Evolutionary conservation across 2,797 vertebrate genomes (phyloP).

Genomic region (Sebastes itinus): DNA sequence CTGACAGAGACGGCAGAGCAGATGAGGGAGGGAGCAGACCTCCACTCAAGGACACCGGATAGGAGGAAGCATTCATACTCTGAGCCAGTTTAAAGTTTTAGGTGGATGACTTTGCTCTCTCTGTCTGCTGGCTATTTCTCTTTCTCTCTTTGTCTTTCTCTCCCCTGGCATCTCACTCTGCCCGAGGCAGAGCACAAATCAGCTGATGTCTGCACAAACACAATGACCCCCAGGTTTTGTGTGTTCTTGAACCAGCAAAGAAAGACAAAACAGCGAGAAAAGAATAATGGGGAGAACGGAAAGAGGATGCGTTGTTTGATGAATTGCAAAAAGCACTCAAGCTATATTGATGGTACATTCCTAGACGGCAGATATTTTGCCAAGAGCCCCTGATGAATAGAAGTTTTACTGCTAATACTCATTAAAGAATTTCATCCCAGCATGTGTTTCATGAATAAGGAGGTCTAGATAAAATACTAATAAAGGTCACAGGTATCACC

Average conservation of each 20-base stretch:
- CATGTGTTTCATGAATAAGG: not conserved
- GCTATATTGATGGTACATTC: constrained; percentile 11
- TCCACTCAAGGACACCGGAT: constrained; percentile 37
- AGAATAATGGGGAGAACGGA: constrained; percentile 4
- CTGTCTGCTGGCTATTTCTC: constrained; percentile 2
- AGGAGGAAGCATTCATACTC: constrained; percentile 25
- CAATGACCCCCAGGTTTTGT: constrained; percentile 51
- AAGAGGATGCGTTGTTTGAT: constrained; percentile 2
- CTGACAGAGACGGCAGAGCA: constrained; percentile 25
- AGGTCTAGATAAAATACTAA: not conserved
- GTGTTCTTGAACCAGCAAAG: constrained; percentile 50
- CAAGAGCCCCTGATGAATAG: not conserved
- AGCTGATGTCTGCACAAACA: constrained; percentile 72
- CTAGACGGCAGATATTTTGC: constrained; percentile 4
- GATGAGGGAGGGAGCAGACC: constrained; percentile 23
- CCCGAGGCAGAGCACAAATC: constrained; percentile 55
- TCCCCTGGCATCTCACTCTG: constrained; percentile 21
- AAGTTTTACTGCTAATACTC: not conserved
- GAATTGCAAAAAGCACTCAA: constrained; percentile 9
- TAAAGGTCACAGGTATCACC: not conserved
- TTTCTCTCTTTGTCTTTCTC: constrained; percentile 28
- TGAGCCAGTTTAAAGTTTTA: constrained; percentile 36
- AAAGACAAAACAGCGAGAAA: constrained; percentile 35
- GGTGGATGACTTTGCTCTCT: constrained; percentile 57
- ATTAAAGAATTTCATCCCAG: not conserved